These are phyloP conservation scores for Chaenodraco wilsoni DNA, from an alignment of 2,797 vertebrate species.

Conservation along the genomic window DNA sequence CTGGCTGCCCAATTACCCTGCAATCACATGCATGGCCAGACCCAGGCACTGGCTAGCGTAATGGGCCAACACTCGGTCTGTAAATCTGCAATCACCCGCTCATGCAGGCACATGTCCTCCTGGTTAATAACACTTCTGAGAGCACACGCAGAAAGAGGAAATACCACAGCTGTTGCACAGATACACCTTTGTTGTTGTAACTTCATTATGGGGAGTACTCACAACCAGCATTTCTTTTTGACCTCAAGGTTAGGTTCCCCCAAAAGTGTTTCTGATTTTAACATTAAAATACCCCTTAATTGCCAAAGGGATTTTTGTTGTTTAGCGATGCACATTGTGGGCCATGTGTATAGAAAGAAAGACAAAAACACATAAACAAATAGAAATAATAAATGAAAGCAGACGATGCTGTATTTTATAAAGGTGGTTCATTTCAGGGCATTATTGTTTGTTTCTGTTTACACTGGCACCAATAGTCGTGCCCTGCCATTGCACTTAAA, in stretches of 20 bases:
- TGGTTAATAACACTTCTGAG: conserved; percentile 12
- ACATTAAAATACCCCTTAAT: too few relatives aligned
- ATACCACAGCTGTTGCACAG: background rate
- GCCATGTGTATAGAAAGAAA: background rate
- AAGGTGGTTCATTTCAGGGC: conserved; percentile 15
- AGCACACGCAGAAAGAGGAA: background rate
- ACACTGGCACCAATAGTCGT: conserved; percentile 9
- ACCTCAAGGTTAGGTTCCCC: background rate
- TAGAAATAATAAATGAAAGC: conserved; percentile 13
- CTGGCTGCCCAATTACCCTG: conserved; percentile 57
- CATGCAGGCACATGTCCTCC: conserved; percentile 1
- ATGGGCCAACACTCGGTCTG: conserved; percentile 28
- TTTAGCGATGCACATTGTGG: background rate
- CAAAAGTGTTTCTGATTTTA: too few relatives aligned
- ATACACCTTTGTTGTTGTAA: background rate
- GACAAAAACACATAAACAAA: background rate
- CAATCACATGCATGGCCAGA: conserved; percentile 54
- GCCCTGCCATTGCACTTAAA: background rate
- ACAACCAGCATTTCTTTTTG: background rate
- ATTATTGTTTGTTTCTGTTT: conserved; percentile 28
- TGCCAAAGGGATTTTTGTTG: background rate
- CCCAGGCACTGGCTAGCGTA: conserved; percentile 24
- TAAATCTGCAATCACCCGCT: conserved; percentile 33
- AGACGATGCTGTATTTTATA: conserved; percentile 16
- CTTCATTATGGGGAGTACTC: background rate